Conservation (phyloP, 2,113 vertebrate species). For the Stigmatopora nigra region DNA sequence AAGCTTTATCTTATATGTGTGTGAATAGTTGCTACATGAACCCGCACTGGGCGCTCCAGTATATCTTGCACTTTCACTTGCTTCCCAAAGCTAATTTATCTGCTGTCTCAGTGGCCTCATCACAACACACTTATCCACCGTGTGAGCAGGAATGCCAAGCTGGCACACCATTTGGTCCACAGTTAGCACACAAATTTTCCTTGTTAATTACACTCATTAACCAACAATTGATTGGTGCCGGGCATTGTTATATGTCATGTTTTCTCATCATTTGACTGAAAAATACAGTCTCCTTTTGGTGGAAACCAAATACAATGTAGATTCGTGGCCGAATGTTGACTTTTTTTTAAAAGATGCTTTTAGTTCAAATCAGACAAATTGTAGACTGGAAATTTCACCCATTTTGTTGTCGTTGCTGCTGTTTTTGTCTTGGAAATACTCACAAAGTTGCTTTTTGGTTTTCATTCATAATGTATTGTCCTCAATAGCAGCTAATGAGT, state of each 20-base stretch:
- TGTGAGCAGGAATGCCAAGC: conserved; percentile 49
- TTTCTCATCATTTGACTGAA: conserved; percentile 25
- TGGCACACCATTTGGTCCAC: conserved; percentile 40
- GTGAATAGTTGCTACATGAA: conserved; percentile 45
- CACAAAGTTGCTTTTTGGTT: too few species aligned
- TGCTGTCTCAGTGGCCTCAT: conserved; percentile 55
- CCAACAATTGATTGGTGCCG: conserved; percentile 52
- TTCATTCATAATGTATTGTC: too few species aligned
- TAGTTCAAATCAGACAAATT: too few species aligned
- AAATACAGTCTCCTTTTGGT: conserved; percentile 17
- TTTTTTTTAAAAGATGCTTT: too few species aligned
- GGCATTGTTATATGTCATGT: conserved; percentile 38
- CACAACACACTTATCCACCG: conserved; percentile 51
- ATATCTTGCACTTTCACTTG: conserved; percentile 58
- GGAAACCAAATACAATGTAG: too few species aligned
- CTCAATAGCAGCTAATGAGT: too few species aligned
- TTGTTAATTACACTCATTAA: conserved; percentile 59
- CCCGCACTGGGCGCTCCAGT: conserved; percentile 53
- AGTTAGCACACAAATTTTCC: conserved; percentile 45
- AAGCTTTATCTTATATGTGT: conserved; percentile 30
- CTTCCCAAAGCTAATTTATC: conserved; percentile 66
- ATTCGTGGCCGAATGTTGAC: too few species aligned
- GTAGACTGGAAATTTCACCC: too few species aligned
- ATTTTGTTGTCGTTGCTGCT: too few species aligned
- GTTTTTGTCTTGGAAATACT: too few species aligned